Percentiles rank a stretch among this genome's conserved stretches.
Evolutionary conservation across 2,113 vertebrate genomes (phyloP).

Genomic region (Fulica atra): DNA sequence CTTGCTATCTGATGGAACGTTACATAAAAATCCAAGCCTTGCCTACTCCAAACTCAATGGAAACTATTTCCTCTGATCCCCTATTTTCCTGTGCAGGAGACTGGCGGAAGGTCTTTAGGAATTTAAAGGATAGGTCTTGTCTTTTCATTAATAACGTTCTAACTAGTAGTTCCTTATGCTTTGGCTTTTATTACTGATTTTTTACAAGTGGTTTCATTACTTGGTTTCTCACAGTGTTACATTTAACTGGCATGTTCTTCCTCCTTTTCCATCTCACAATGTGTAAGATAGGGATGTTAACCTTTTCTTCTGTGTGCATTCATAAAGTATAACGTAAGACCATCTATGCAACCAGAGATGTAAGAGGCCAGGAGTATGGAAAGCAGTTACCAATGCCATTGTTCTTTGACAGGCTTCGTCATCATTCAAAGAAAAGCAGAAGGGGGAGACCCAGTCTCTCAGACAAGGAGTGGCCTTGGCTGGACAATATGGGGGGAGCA

Average conservation of each 20-base stretch:
- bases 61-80: background rate
- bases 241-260: conserved; percentile 27
- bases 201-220: background rate
- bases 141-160: conserved; percentile 27
- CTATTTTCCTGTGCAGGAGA: background rate
- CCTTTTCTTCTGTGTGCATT: background rate
- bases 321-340: background rate
- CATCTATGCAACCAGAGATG: background rate
- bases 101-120: background rate
- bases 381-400: conserved; percentile 9
- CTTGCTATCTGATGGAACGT: conserved; percentile 33
- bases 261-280: background rate
- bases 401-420: conserved; percentile 82
- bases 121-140: background rate
- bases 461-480: conserved; percentile 83
- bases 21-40: background rate
- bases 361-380: background rate
- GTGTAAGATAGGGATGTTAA: background rate
- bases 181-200: background rate
- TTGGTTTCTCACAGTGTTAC: background rate
- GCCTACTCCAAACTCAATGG: background rate
- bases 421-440: conserved; percentile 88
- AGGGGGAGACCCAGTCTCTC: conserved; percentile 77
- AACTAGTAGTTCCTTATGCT: background rate
- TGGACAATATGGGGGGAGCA: conserved; percentile 84